These are phyloP conservation scores for Scaptomyza tumidula DNA, from an alignment of 2,888 invertebrate species.

Conservation along the genomic window DNA sequence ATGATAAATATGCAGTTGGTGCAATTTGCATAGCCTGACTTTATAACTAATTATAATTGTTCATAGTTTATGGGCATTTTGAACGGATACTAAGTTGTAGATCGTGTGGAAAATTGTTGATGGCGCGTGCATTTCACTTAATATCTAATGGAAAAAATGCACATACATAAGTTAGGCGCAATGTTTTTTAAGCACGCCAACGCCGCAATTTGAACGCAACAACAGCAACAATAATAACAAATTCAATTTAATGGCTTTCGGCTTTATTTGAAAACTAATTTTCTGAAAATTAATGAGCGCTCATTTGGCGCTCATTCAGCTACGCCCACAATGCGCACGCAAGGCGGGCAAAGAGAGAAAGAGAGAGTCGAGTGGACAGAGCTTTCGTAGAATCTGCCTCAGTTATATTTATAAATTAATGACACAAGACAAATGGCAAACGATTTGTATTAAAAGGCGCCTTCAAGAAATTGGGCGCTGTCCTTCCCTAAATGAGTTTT, in stretches of 20 bases:
- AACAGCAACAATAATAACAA: conserved; percentile 31
- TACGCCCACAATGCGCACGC: conserved; percentile 74
- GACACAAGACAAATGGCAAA: conserved; percentile 70
- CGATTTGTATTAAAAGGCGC: conserved; percentile 71
- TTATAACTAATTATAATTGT: conserved; percentile 17
- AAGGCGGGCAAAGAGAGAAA: conserved; percentile 28
- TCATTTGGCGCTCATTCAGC: conserved; percentile 69
- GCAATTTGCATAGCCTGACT: conserved; percentile 32
- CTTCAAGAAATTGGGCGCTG: conserved; percentile 64
- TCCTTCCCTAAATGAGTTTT: conserved; percentile 53
- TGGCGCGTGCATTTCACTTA: conserved; percentile 46
- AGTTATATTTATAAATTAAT: conserved; percentile 73
- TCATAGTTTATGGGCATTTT: conserved; percentile 14
- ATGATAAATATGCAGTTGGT: conserved; percentile 16
- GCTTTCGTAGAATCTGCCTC: conserved; percentile 58
- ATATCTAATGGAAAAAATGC: conserved; percentile 45
- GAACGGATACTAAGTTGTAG: conserved; percentile 15
- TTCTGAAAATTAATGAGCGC: conserved; percentile 75
- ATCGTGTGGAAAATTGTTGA: conserved; percentile 47
- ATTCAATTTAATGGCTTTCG: conserved; percentile 70
- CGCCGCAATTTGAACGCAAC: conserved; percentile 28
- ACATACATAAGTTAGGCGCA: no score
- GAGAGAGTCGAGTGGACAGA: conserved; percentile 11
- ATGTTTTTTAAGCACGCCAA: conserved; percentile 56
- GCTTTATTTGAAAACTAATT: conserved; percentile 68